These are phyloP conservation scores for Coregonus clupeaformis DNA, from an alignment of 2,113 vertebrate species.

Conservation along the genomic window DNA sequence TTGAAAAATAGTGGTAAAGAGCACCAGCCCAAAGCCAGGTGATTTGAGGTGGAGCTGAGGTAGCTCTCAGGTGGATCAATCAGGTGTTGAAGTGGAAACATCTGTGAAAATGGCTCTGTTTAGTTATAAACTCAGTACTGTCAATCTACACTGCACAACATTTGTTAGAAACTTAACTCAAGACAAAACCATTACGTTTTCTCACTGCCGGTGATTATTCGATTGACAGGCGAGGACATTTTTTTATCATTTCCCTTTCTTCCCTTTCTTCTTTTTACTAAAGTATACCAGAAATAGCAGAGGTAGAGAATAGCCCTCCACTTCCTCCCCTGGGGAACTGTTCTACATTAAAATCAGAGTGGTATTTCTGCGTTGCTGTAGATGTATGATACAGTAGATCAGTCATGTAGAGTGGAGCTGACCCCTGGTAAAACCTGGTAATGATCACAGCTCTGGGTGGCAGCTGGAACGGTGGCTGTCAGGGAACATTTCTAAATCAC, in stretches of 20 bases:
- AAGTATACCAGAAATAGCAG: constrained; percentile 58
- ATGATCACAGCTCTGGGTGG: constrained; percentile 19
- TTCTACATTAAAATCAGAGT: constrained; percentile 60
- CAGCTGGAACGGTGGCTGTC: background rate
- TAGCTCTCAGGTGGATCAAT: no score
- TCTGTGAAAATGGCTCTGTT: background rate
- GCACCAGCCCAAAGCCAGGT: no score
- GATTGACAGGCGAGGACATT: constrained; percentile 50
- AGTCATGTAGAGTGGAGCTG: background rate
- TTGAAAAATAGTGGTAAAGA: no score
- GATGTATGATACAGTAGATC: constrained; percentile 31
- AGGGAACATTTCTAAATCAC: background rate
- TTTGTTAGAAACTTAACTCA: constrained; percentile 9
- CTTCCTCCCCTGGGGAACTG: constrained; percentile 59
- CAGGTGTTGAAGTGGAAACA: background rate
- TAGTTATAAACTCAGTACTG: background rate
- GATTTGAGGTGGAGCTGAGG: no score
- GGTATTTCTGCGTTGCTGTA: constrained; percentile 44
- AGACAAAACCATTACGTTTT: constrained; percentile 9
- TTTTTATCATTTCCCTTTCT: constrained; percentile 54
- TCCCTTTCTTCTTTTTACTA: constrained; percentile 58
- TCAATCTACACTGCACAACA: background rate
- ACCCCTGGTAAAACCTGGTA: background rate
- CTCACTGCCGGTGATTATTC: constrained; percentile 40
- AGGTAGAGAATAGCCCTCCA: constrained; percentile 64